These are phyloP conservation scores for Acanthosepion esculentum DNA, from an alignment of 2,888 invertebrate species.

Conservation along the genomic window DNA sequence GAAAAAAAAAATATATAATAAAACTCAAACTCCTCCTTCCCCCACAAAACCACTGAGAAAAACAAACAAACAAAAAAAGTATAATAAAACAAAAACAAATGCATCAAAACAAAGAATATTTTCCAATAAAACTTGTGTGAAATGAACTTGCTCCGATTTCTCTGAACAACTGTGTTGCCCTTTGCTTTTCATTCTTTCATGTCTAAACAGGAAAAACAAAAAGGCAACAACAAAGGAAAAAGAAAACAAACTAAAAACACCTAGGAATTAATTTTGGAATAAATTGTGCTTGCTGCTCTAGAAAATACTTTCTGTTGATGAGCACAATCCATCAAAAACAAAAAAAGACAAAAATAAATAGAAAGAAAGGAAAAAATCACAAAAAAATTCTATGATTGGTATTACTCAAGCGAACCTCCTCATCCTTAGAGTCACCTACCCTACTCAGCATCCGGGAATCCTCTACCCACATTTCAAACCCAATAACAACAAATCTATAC, in stretches of 20 bases:
- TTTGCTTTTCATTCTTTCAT: background rate
- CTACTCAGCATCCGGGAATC: background rate
- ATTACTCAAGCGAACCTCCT: background rate
- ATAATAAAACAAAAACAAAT: no score
- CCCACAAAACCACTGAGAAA: no score
- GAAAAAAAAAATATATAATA: no score
- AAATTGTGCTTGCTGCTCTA: conserved; percentile 2
- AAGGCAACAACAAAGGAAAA: background rate
- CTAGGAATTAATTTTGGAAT: conserved; percentile 2
- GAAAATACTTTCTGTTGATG: conserved; percentile 9
- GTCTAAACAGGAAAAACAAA: background rate
- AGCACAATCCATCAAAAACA: background rate
- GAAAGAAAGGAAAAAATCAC: background rate
- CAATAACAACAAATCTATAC: background rate
- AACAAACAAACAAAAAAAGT: no score
- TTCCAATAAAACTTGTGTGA: background rate
- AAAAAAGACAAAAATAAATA: background rate
- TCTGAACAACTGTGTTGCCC: background rate
- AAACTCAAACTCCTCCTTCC: no score
- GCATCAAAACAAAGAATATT: background rate
- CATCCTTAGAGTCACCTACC: background rate
- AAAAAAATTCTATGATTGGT: background rate
- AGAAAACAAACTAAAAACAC: background rate
- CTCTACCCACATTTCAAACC: background rate
- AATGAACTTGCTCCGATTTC: background rate